phyloP scores from a whole-genome alignment of 2,888 invertebrate species.

The Oasisia sp. region DNA sequence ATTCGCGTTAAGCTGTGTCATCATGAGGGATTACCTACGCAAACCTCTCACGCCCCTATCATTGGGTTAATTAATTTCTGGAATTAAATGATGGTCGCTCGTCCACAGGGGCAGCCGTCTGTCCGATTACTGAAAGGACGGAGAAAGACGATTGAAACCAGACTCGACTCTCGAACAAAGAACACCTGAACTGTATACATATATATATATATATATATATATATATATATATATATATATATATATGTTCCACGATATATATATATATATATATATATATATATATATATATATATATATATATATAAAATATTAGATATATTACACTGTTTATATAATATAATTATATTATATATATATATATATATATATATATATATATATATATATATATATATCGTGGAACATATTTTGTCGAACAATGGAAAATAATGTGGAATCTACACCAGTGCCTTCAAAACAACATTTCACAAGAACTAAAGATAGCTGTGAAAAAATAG shows the following conservation, averaged over 20 bases:
- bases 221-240: too few species aligned
- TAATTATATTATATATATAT: background rate
- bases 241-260: too few species aligned
- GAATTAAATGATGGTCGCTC: background rate
- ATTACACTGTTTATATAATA: too few species aligned
- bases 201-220: too few species aligned
- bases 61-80: slow-evolving; percentile 17
- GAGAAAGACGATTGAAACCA: background rate
- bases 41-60: slow-evolving; percentile 17
- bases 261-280: background rate
- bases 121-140: background rate
- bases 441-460: too few species aligned
- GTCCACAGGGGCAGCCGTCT: background rate
- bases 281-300: background rate
- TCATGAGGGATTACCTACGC: slow-evolving; percentile 17
- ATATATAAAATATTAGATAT: too few species aligned
- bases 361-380: background rate
- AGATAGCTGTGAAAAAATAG: too few species aligned
- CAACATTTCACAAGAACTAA: too few species aligned
- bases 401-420: too few species aligned
- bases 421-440: too few species aligned
- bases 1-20: background rate
- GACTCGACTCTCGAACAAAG: background rate
- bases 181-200: background rate
- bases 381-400: background rate